Conservation (phyloP, 2,113 vertebrate species). For the Labeo rohita region DNA sequence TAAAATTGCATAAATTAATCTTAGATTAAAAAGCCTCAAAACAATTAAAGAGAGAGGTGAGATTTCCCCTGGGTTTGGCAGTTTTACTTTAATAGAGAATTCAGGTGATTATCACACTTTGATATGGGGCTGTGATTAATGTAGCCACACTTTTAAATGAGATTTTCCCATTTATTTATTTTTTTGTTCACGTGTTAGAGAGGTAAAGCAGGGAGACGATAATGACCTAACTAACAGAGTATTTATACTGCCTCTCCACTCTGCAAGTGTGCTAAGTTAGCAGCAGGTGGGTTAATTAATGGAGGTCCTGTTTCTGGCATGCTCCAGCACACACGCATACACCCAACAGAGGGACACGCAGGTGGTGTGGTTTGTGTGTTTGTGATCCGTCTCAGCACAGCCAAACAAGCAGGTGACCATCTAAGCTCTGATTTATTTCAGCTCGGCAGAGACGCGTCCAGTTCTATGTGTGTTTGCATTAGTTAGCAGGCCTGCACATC, state of each 20-base stretch:
- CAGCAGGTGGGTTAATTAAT: conserved; percentile 69
- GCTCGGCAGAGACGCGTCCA: conserved; percentile 14
- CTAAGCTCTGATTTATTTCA: conserved; percentile 56
- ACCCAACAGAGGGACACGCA: conserved; percentile 52
- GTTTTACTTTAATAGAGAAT: conserved; percentile 93
- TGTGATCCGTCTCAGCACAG: conserved; percentile 42
- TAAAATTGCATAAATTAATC: conserved; percentile 99
- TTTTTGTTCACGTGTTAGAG: conserved; percentile 64
- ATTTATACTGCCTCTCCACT: conserved; percentile 65
- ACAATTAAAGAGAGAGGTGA: conserved; percentile 99
- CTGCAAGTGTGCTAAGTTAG: conserved; percentile 62
- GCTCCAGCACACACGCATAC: conserved; percentile 31
- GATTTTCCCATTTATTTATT: conserved; percentile 74
- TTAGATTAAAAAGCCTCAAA: conserved; percentile 99
- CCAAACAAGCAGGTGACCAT: conserved; percentile 48
- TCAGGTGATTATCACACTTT: conserved; percentile 97
- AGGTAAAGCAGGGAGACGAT: conserved; percentile 85
- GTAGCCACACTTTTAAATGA: conserved; percentile 91
- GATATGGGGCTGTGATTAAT: conserved; percentile 96
- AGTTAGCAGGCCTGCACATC: conserved; percentile 19
- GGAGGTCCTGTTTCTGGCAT: conserved; percentile 47
- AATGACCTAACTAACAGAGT: conserved; percentile 82
- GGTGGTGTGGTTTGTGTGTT: conserved; percentile 39
- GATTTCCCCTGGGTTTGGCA: conserved; percentile 94
- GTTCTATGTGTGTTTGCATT: conserved; percentile 30